Evolutionary conservation across 2,888 invertebrate genomes (phyloP).

Genomic region (Molorchus minor): DNA sequence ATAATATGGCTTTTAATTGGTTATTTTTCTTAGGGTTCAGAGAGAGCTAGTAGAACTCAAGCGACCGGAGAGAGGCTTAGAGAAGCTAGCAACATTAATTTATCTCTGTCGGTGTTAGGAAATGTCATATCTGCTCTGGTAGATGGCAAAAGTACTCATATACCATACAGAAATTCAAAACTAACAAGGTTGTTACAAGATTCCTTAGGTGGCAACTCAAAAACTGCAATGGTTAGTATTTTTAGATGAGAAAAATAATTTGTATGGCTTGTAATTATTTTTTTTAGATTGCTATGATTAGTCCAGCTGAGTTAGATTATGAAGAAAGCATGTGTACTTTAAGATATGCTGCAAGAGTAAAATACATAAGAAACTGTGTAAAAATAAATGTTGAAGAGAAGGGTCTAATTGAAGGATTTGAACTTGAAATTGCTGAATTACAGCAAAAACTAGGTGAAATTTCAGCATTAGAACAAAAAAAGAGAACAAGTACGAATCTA

Average conservation of each 20-base stretch:
- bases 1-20: not conserved
- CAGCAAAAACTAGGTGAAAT: slow-evolving; percentile 62
- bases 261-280: slow-evolving; percentile 2
- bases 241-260: slow-evolving; percentile 4
- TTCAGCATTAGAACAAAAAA: slow-evolving; percentile 54
- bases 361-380: slow-evolving; percentile 96
- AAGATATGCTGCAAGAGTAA: slow-evolving; percentile 96
- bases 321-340: slow-evolving; percentile 97
- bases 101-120: slow-evolving; percentile 95
- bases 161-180: slow-evolving; percentile 98
- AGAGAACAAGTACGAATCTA: slow-evolving; percentile 7
- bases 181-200: slow-evolving; percentile 94
- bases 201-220: slow-evolving; percentile 95
- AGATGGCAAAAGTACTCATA: slow-evolving; percentile 96
- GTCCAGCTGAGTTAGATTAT: slow-evolving; percentile 96
- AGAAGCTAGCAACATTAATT: slow-evolving; percentile 98
- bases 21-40: slow-evolving; percentile 80
- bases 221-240: slow-evolving; percentile 96
- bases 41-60: slow-evolving; percentile 96
- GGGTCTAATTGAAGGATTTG: slow-evolving; percentile 93
- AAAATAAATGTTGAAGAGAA: slow-evolving; percentile 98
- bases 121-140: slow-evolving; percentile 98
- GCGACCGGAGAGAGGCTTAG: slow-evolving; percentile 91
- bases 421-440: slow-evolving; percentile 94
- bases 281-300: slow-evolving; percentile 89